These are phyloP conservation scores for Polylopha cassiicola DNA, from an alignment of 2,888 invertebrate species.

Conservation along the genomic window DNA sequence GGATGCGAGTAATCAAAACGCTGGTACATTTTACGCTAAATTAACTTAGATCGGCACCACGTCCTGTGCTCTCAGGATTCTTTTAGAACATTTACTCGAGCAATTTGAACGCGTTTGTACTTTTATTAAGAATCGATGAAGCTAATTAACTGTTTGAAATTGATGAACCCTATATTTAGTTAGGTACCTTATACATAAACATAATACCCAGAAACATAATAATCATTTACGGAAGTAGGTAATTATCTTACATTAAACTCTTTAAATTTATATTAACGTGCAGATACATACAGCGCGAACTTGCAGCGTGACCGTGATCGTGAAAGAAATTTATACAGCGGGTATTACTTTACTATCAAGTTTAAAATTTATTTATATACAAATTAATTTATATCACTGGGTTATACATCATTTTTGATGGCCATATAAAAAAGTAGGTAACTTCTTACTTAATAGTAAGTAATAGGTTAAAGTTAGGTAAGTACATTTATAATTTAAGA, in stretches of 20 bases:
- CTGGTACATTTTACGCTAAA: conserved; percentile 36
- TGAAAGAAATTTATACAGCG: conserved; percentile 37
- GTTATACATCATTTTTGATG: too few relatives aligned
- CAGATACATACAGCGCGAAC: conserved; percentile 34
- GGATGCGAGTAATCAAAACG: conserved; percentile 54
- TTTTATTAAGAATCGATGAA: too few relatives aligned
- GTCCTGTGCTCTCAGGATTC: conserved; percentile 37
- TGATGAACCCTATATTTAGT: too few relatives aligned
- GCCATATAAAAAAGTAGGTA: too few relatives aligned
- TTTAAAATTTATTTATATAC: conserved; percentile 6
- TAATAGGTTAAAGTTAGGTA: too few relatives aligned
- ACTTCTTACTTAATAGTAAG: too few relatives aligned
- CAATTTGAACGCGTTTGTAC: conserved; percentile 27
- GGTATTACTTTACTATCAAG: conserved; percentile 25
- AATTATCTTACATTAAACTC: conserved; percentile 12
- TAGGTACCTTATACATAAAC: too few relatives aligned
- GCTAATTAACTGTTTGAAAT: too few relatives aligned
- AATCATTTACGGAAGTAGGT: too few relatives aligned
- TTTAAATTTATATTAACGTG: conserved; percentile 5
- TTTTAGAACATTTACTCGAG: conserved; percentile 33
- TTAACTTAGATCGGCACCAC: conserved; percentile 48
- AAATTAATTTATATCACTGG: too few relatives aligned
- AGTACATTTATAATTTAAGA: too few relatives aligned
- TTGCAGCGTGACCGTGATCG: conserved; percentile 32
- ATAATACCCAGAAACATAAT: too few relatives aligned